Evolutionary conservation across 2,797 vertebrate genomes (phyloP), one percentile per base, ranked within the genome.

Genomic region (Acanthopagrus latus): DNA sequence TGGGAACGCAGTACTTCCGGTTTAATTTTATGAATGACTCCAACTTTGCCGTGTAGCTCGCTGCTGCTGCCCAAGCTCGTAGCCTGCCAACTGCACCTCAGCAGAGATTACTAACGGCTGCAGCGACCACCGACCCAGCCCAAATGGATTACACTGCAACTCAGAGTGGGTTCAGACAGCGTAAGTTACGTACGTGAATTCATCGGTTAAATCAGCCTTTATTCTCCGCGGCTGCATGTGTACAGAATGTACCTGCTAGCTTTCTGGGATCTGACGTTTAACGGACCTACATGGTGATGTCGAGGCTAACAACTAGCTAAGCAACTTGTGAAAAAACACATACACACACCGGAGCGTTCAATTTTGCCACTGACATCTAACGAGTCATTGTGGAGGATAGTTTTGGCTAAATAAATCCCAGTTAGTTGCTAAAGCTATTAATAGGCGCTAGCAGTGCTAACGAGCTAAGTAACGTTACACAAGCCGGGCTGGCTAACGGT

Each of bases 181-280:
- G 96, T 96, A 95, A 95, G 95, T 96, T 93, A 94, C 94, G 93
- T 95, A 93, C 93, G 94, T 94, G 83, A 74, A 18, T 55, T 76
- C 33, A 52, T 77, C 33, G 9, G 73, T 74, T 62, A 50, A 54
- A 43, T 7, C 47, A 12, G 20, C 52, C 16, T 7, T 14, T 44
- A 9, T 18, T 16, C 1, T 1, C 0, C 2, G 12, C 20, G n/a
- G 47, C 67, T 76, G 52, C 54, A 27, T 29, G 20, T 3, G 33
- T 10, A 50, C 41, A 7, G 20, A 43, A 12, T 60, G 44, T 66
- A 2, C 64, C 27, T 3, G 38, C 44, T 80, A 63, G 67, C 75
- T 65, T 5, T 3, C 5, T 25, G 7, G 5, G 7, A 38, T 38
- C 38, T 9, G 38, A 38, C 38, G 38, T 38, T 3, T 10, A 38